phyloP scores from a whole-genome alignment of 2,888 invertebrate species.

The Zaprionus obscuricornis region DNA sequence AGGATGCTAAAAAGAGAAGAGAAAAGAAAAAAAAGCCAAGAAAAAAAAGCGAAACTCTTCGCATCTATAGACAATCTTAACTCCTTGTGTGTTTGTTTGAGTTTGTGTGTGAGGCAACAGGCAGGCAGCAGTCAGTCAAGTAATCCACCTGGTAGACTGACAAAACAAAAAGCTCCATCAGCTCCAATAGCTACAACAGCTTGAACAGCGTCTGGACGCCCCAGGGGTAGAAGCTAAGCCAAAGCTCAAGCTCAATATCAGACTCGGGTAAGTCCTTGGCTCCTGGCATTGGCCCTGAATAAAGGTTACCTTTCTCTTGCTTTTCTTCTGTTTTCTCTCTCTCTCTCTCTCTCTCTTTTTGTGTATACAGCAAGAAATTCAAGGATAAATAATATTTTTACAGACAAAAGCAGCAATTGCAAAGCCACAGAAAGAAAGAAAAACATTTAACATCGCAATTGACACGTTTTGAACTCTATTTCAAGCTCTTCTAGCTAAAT shows the following conservation, averaged over 20 bases:
- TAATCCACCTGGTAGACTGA: conserved; percentile 38
- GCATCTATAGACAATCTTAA: conserved; percentile 12
- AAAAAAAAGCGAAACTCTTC: conserved; percentile 35
- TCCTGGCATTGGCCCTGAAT: conserved; percentile 65
- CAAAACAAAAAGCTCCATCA: conserved; percentile 33
- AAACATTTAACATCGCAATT: no score
- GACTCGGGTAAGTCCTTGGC: conserved; percentile 31
- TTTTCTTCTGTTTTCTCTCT: no score
- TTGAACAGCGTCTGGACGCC: no score
- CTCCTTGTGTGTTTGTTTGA: neutral
- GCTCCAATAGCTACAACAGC: no score
- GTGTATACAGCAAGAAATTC: conserved; percentile 31
- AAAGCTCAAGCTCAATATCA: conserved; percentile 34
- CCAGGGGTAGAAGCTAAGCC: conserved; percentile 20
- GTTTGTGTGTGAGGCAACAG: no score
- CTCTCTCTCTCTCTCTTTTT: conserved; percentile 4
- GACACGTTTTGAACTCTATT: no score
- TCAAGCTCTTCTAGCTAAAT: no score
- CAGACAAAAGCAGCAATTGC: no score
- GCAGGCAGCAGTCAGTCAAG: conserved; percentile 16
- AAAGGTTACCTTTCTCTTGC: no score
- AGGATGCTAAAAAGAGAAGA: conserved; percentile 1
- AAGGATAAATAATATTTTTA: conserved; percentile 49
- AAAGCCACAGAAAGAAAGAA: no score
- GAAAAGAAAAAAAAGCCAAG: conserved; percentile 3